Base-by-base conservation (phyloP, 64 coral and sea anemone species). In the Montipora cactus region DNA sequence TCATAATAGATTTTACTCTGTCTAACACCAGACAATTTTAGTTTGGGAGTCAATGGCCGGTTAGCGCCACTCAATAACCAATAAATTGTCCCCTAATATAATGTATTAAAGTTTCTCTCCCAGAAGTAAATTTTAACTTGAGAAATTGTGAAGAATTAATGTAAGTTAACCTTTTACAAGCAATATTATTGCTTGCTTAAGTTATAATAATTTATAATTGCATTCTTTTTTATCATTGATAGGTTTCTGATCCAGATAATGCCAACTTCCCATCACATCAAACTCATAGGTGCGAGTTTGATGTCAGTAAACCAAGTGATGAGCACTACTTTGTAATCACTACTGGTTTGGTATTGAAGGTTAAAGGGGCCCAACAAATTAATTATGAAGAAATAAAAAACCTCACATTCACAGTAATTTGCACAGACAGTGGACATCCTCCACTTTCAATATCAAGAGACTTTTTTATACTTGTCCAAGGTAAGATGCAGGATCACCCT, bases 241-340 rank as follows among this genome's bases (percentile, higher is more conserved):
- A 98, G 98, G 95, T 99, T 11, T 92, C 79, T 70, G 98, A 99
- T 81, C 98, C 98, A 49, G 98, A 99, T 59, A 96, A 99, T 78
- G 84, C 59, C 10, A 94, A 88, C 64, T 76, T 44, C 57, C 73
- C 45, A 7, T 77, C 70, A 67, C 44, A 44, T 78, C 98, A 99
- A 89, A 93, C 77, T 49, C 98, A 99, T 19, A 92, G 15, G 3
- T 99, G 98, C 68, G 58, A 25, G 7, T 75, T 99, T 46, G 81
- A 73, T 25, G 89, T 81, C 69, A 93, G 85, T 61, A 44, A 48
- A 8, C n/a, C 79, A 44, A 87, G 78, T 1, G 98, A 90, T 52
- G 83, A 85, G 75, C 47, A 58, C 44, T 94, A 92, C 57, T 99
- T 99, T 28, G 76, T 80, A n/a, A 80, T 97, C 18, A 50, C 18